Evolutionary conservation across 2,113 vertebrate species (phyloP).

Genomic region (Ctenomys sociabilis): DNA sequence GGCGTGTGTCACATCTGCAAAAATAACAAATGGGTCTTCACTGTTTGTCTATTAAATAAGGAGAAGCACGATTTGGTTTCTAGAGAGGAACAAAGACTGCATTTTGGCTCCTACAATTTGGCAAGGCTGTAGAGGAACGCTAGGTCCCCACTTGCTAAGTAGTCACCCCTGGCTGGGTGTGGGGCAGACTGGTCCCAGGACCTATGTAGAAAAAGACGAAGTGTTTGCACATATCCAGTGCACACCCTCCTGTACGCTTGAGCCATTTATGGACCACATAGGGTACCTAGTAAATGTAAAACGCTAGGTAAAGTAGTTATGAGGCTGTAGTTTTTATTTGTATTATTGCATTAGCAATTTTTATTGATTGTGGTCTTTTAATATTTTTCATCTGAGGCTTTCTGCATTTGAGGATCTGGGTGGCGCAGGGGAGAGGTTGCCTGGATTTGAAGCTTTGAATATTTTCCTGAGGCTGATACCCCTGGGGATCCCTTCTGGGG

Average conservation of each 20-base stretch:
- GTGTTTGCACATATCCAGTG: not conserved
- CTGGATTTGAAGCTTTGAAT: not conserved
- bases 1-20: not conserved
- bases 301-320: not conserved
- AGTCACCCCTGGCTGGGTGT: too few species aligned
- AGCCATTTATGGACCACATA: not conserved
- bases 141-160: rapidly evolving
- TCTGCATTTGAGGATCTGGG: not conserved
- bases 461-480: not conserved
- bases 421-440: not conserved
- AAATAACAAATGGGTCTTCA: not conserved
- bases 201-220: not conserved
- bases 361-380: not conserved
- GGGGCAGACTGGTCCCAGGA: not conserved
- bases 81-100: not conserved
- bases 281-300: not conserved
- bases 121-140: not conserved
- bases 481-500: rapidly evolving
- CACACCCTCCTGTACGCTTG: not conserved
- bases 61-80: not conserved
- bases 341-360: not conserved
- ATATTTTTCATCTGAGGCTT: not conserved
- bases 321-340: not conserved
- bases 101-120: not conserved
- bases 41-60: not conserved